A percentile compares a stretch with the other conserved stretches of the same genome.
Conservation (phyloP, 2,797 vertebrate species). For the Cyprinodon diabolis region DNA sequence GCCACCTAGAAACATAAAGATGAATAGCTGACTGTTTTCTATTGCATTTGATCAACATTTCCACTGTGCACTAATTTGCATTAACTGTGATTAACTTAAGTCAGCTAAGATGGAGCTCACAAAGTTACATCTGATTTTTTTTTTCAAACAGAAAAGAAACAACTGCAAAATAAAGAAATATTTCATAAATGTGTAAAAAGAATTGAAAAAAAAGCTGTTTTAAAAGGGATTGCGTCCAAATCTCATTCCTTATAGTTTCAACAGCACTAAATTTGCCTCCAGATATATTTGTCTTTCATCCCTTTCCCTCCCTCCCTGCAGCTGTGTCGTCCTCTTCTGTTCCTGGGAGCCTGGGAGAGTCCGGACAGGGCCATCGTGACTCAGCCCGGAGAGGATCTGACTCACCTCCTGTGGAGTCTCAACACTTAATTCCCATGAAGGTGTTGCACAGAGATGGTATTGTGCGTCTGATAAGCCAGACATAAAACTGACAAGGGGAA, state of each 20-base stretch:
- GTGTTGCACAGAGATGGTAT: slow-evolving; percentile 42
- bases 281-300: neutral
- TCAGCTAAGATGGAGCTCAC: neutral
- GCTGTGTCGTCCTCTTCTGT: neutral
- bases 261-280: neutral
- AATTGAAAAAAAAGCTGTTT: neutral
- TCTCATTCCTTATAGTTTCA: neutral
- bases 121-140: neutral
- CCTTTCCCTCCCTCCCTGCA: slow-evolving; percentile 1
- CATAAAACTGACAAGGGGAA: slow-evolving; percentile 7
- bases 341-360: slow-evolving; percentile 19
- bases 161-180: neutral
- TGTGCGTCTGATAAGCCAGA: slow-evolving; percentile 55
- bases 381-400: slow-evolving; percentile 59
- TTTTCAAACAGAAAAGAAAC: neutral
- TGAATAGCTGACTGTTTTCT: neutral
- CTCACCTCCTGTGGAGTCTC: slow-evolving; percentile 50
- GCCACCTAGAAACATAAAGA: neutral
- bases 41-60: neutral
- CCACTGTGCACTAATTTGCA: neutral
- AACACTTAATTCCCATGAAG: slow-evolving; percentile 49
- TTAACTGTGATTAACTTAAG: neutral
- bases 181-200: neutral
- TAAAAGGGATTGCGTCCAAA: neutral
- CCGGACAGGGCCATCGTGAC: slow-evolving; percentile 25